Conservation (phyloP, 2,797 vertebrate species). For the Lepus townsendii region DNA sequence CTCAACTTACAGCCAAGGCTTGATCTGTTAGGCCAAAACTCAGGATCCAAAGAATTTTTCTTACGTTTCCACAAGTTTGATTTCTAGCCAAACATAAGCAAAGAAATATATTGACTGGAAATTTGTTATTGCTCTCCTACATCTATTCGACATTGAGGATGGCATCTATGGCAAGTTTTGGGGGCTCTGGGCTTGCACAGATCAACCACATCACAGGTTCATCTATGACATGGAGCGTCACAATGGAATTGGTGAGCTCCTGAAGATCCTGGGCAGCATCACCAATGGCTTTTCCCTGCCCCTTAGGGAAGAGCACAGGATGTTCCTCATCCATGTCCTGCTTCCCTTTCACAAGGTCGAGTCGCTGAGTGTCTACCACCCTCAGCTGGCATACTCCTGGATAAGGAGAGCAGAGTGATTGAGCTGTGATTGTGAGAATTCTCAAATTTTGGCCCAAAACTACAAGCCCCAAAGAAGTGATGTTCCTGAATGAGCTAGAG, state of each 20-base stretch:
- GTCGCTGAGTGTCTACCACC: conserved; percentile 98
- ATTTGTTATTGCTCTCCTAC: conserved; percentile 97
- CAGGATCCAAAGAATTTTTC: conserved; percentile 85
- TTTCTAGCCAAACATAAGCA: conserved; percentile 96
- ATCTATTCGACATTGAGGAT: conserved; percentile 98
- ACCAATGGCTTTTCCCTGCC: conserved; percentile 98
- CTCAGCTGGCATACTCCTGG: conserved; percentile 98
- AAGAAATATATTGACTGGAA: conserved; percentile 99
- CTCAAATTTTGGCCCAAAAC: conserved; percentile 99
- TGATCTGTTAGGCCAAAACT: no score
- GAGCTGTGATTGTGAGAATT: conserved; percentile 97
- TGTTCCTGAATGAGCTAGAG: conserved; percentile 98
- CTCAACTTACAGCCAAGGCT: no score
- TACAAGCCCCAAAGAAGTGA: conserved; percentile 98
- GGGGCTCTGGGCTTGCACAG: conserved; percentile 96
- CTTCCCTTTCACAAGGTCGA: conserved; percentile 98
- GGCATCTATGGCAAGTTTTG: conserved; percentile 99
- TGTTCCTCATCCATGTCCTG: conserved; percentile 97
- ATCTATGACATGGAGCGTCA: conserved; percentile 99
- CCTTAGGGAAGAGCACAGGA: conserved; percentile 98
- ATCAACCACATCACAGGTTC: conserved; percentile 99
- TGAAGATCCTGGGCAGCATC: conserved; percentile 98
- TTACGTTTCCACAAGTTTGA: conserved; percentile 97
- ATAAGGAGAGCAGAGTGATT: conserved; percentile 98
- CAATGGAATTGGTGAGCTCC: conserved; percentile 97